Evolutionary conservation across 2,797 vertebrate genomes (phyloP), one percentile per base, ranked within the genome.

Genomic region (Gouania willdenowi): DNA sequence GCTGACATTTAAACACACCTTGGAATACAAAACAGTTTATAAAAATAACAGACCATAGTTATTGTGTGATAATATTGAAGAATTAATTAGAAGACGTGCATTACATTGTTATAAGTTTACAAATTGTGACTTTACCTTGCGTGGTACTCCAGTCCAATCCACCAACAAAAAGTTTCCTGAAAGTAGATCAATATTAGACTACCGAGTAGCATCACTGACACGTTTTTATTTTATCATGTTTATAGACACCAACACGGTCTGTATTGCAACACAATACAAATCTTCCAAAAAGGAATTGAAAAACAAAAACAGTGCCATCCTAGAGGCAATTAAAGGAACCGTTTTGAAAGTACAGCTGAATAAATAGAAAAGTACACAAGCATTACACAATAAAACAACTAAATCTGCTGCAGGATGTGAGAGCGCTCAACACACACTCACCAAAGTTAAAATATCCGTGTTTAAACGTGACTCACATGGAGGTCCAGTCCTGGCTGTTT

Each of bases 131-230:
- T 90, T n/a, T 76, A 98, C 96, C 97, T 93, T 98, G 97, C 23
- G 96, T 98, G 3, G 97, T 99, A 69, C 95, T 98, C 96, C 96
- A 98, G 87, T 99, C 97, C 68, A 99, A 89, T 67, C 97, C 97
- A 66, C 97, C 97, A 82, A 99, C 97, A 81, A 99, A 99, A 46
- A 99, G 92, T 88, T 99, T 99, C 61, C 97, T 99, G 85, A 30
- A 89, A 80, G 12, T 26, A 71, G 34, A 69, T 18, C 18, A 19
- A 19, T 4, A 6, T 18, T 3, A 19, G 4, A 19, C 6, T 4
- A 19, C 18, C 6, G 18, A 3, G 6, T 19, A n/a, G n/a, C n/a
- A n/a, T n/a, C n/a, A n/a, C n/a, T n/a, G n/a, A n/a, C n/a, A n/a
- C n/a, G n/a, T n/a, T n/a, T n/a, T n/a, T n/a, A n/a, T n/a, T n/a